Evolutionary conservation across 2,797 vertebrate genomes (phyloP).

Genomic region (Enteromius argenteus): DNA sequence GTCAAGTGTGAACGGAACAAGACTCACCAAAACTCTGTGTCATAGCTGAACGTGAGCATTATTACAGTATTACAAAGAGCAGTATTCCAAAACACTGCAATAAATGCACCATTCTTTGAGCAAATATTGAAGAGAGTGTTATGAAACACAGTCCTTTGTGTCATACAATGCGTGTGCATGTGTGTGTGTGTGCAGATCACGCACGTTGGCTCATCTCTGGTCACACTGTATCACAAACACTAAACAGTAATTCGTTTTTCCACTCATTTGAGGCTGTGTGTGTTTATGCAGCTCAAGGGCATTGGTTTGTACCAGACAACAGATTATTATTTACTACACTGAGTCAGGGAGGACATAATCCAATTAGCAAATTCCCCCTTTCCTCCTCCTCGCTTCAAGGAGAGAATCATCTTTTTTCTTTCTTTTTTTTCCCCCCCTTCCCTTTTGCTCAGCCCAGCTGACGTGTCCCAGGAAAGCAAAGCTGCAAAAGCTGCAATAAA

Average conservation of each 20-base stretch:
- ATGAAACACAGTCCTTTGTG: neutral
- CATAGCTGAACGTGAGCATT: neutral
- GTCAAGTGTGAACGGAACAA: neutral
- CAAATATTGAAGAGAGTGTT: neutral
- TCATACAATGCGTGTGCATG: neutral
- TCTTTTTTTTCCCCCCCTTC: neutral
- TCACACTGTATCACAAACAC: constrained; percentile 37
- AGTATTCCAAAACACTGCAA: neutral
- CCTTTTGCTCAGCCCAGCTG: constrained; percentile 48
- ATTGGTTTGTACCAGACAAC: constrained; percentile 61
- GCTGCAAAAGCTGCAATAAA: constrained; percentile 58
- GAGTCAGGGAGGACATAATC: constrained; percentile 70
- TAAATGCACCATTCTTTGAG: constrained; percentile 11
- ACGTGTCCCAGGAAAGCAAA: constrained; percentile 61
- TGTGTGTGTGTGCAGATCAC: neutral
- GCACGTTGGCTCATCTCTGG: constrained; percentile 3
- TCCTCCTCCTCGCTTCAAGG: constrained; percentile 66
- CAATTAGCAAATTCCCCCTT: constrained; percentile 69
- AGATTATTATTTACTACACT: constrained; percentile 69
- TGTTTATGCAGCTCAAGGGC: constrained; percentile 60
- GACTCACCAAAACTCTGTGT: neutral
- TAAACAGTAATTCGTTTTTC: constrained; percentile 44
- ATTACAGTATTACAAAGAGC: neutral
- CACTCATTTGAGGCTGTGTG: constrained; percentile 49
- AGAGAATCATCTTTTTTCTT: constrained; percentile 51